These are phyloP conservation scores for Gymnothorax javanicus DNA, from an alignment of 2,797 vertebrate species.

Conservation along the genomic window DNA sequence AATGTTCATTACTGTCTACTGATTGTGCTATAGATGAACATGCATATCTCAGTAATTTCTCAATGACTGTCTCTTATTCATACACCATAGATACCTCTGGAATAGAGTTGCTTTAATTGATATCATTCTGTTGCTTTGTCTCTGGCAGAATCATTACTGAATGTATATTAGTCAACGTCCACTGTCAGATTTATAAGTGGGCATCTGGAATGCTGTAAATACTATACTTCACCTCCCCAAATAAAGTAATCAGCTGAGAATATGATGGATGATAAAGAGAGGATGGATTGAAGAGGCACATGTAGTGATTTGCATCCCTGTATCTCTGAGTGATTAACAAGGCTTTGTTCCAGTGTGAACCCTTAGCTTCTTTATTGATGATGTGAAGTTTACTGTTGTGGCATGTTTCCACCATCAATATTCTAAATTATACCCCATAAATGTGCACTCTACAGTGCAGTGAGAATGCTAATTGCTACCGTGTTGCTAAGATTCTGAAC, in stretches of 20 bases:
- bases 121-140: neutral
- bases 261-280: conserved; percentile 16
- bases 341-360: neutral
- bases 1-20: neutral
- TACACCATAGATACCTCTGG: neutral
- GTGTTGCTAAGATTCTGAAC: neutral
- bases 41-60: neutral
- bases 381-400: neutral
- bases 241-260: neutral
- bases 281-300: conserved; percentile 32
- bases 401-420: neutral
- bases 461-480: neutral
- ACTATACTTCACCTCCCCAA: neutral
- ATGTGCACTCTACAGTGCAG: neutral
- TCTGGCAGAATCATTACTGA: neutral
- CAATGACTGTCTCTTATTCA: neutral
- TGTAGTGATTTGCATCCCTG: conserved; percentile 46
- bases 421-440: neutral
- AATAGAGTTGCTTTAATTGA: neutral
- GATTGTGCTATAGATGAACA: neutral
- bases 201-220: conserved; percentile 19
- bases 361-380: conserved; percentile 6
- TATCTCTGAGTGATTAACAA: conserved; percentile 22
- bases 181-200: neutral
- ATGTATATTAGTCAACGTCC: neutral